Conservation (phyloP, 1,140 invertebrate genomes). For the Diorhabda carinulata region DNA sequence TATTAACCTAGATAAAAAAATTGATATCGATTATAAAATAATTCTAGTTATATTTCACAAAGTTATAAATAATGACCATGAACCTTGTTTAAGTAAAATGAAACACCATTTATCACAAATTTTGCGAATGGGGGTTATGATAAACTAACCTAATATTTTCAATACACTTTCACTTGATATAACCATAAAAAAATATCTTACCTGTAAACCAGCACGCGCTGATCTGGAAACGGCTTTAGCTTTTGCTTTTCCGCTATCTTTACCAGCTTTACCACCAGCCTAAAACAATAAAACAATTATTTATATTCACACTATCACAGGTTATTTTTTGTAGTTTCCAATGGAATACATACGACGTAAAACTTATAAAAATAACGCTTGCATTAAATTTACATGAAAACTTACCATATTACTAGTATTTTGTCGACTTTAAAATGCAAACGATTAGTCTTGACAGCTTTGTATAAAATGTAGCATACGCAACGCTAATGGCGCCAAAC, state of each 20-base stretch:
- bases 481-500: slow-evolving; percentile 35
- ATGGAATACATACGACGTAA: too few relatives aligned
- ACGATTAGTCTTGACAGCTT: slow-evolving; percentile 25
- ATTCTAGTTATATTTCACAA: too few relatives aligned
- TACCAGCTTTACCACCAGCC: slow-evolving; percentile 99
- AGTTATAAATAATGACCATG: too few relatives aligned
- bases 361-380: neutral
- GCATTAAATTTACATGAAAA: slow-evolving; percentile 14
- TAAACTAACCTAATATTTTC: neutral
- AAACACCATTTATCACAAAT: too few relatives aligned
- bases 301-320: neutral
- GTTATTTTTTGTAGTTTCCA: too few relatives aligned
- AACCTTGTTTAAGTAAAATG: too few relatives aligned
- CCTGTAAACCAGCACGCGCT: slow-evolving; percentile 95
- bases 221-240: slow-evolving; percentile 98
- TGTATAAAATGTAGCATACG: slow-evolving; percentile 24
- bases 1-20: too few relatives aligned
- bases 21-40: too few relatives aligned
- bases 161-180: neutral
- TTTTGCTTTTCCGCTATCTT: slow-evolving; percentile 99
- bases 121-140: too few relatives aligned
- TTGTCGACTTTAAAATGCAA: slow-evolving; percentile 16
- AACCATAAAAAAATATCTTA: slow-evolving; percentile 47
- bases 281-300: slow-evolving; percentile 47
- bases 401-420: slow-evolving; percentile 30